phyloP scores from a whole-genome alignment of 2,888 invertebrate species.

The Pandemis heparana region DNA sequence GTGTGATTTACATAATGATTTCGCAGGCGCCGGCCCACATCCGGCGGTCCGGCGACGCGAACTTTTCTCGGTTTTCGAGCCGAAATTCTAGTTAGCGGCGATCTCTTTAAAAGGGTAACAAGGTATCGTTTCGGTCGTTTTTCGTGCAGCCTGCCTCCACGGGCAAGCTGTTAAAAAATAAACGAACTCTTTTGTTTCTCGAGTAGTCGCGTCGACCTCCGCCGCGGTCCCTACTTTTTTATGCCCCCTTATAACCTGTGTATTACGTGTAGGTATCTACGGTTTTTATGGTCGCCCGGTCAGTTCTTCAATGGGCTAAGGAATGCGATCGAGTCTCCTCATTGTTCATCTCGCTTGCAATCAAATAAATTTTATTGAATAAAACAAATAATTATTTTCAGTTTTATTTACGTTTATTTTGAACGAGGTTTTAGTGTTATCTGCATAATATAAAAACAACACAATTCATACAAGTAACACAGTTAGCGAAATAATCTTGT shows the following conservation, averaged over 20 bases:
- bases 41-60: slow-evolving; percentile 66
- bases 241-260: slow-evolving; percentile 84
- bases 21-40: slow-evolving; percentile 78
- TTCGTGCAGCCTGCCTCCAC: slow-evolving; percentile 84
- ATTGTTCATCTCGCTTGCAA: slow-evolving; percentile 57
- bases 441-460: background rate
- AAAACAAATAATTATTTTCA: slow-evolving; percentile 37
- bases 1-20: slow-evolving; percentile 81
- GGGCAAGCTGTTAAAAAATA: slow-evolving; percentile 86
- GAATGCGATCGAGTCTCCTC: slow-evolving; percentile 84
- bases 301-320: slow-evolving; percentile 85
- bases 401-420: slow-evolving; percentile 9
- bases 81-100: slow-evolving; percentile 84
- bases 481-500: background rate
- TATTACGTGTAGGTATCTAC: slow-evolving; percentile 86
- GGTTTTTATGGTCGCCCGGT: slow-evolving; percentile 83
- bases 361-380: slow-evolving; percentile 42
- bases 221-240: slow-evolving; percentile 84
- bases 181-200: slow-evolving; percentile 85
- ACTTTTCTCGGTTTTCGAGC: slow-evolving; percentile 84
- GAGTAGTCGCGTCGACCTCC: slow-evolving; percentile 85
- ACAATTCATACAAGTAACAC: background rate
- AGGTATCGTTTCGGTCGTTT: slow-evolving; percentile 83
- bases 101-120: slow-evolving; percentile 85
- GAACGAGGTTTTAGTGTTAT: background rate